Percentiles rank a stretch among this genome's conserved stretches.
Evolutionary conservation across 2,113 vertebrate species (phyloP).

Genomic region (Raphicerus campestris): DNA sequence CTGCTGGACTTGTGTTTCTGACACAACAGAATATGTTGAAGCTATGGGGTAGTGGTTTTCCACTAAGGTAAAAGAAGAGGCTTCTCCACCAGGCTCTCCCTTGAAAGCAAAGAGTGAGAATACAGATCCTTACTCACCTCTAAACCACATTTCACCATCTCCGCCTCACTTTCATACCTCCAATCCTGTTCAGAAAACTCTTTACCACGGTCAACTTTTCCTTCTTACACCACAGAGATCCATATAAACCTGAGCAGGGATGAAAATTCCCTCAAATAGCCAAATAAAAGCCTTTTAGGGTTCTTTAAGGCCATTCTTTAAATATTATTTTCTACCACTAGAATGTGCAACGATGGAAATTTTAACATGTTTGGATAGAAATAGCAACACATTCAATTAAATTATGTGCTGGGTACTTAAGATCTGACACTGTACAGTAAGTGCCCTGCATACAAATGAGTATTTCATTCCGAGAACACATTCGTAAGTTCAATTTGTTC

Average conservation of each 20-base stretch:
- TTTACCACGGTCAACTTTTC: neutral
- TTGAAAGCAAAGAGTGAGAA: neutral
- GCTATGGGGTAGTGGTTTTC: neutral
- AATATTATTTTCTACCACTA: neutral
- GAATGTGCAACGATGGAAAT: neutral
- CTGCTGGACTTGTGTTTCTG: neutral
- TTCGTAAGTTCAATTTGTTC: neutral
- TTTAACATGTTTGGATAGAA: neutral
- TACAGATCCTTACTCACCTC: neutral
- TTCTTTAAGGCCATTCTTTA: neutral
- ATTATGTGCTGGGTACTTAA: neutral
- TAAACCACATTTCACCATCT: neutral
- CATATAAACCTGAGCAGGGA: neutral
- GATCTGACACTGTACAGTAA: neutral
- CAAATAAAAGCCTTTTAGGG: neutral
- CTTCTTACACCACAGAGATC: neutral
- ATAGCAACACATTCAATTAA: neutral
- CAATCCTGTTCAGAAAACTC: neutral
- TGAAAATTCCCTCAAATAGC: neutral
- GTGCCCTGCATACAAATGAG: fast-evolving
- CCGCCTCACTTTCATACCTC: neutral
- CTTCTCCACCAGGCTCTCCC: neutral
- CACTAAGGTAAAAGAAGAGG: neutral
- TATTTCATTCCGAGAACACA: neutral
- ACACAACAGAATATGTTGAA: neutral